Base-by-base conservation (phyloP, 2,113 vertebrate genomes). In the Lepisosteus osseus region DNA sequence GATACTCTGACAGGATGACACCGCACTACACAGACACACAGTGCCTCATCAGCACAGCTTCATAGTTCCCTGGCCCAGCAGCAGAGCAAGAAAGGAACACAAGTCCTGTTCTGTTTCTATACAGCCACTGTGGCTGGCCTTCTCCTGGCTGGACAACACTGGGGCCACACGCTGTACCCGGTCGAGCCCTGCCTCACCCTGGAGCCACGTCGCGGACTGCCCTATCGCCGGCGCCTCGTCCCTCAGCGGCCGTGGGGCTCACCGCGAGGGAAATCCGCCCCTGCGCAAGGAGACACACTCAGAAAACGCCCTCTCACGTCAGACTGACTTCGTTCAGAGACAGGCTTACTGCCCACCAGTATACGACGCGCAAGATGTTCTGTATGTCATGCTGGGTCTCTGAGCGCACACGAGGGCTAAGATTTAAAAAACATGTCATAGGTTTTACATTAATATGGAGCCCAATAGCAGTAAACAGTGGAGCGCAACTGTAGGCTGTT, bases 121-220 rank as follows among this genome's bases (percentile, higher is more conserved):
- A 44, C n/a, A 0, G n/a, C 5, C 8, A 40, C 8, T 42, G 6
- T 61, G 62, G 41, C 67, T 4, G 11, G 70, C 42, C 65, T 71
- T 63, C 54, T 68, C 70, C 44, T 13, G 3, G 71, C 41, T 61
- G 40, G 70, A 40, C 55, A 14, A 2, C 42, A 47, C 43, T 45
- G 15, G 15, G 15, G 15, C 15, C 15, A 17, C 15, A 17, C 15
- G 15, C 15, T 17, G 15, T 17, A 17, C 15, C 15, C 15, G 15
- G 15, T 17, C 15, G 59, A 41, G 41, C 43, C 12, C 54, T 55
- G 66, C 65, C 76, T 74, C 61, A 83, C 81, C 78, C 29, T 29
- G 29, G 29, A 29, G 29, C 29, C 29, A 2, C 2, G 29, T 29
- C 29, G 29, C 29, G 29, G 29, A 29, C 29, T 29, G 29, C 29